phyloP scores from a whole-genome alignment of 2,888 invertebrate genomes.

The Eupithecia subumbrata region DNA sequence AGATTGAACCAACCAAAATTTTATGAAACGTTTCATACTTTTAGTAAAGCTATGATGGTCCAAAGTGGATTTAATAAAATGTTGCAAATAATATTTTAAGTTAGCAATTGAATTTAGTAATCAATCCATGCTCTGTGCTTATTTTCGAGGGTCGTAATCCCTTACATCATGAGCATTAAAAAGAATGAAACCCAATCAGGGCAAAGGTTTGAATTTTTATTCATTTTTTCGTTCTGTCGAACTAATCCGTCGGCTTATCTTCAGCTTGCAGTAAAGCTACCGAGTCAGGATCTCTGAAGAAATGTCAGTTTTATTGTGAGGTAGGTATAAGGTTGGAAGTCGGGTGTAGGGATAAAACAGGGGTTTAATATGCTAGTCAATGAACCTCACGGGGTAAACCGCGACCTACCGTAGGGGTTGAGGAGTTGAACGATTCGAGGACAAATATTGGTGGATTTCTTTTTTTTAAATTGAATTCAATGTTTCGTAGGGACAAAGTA shows the following conservation, averaged over 20 bases:
- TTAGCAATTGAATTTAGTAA: constrained; percentile 16
- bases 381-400: constrained; percentile 72
- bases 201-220: constrained; percentile 66
- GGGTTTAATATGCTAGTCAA: constrained; percentile 67
- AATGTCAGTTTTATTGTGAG: constrained; percentile 44
- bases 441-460: constrained; percentile 23
- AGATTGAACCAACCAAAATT: neutral
- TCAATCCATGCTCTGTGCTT: constrained; percentile 21
- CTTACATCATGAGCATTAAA: constrained; percentile 48
- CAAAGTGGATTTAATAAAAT: neutral
- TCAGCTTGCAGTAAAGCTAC: constrained; percentile 69
- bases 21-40: neutral
- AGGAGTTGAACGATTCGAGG: constrained; percentile 51
- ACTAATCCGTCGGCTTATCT: constrained; percentile 80
- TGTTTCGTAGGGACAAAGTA: neutral
- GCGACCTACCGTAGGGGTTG: constrained; percentile 77
- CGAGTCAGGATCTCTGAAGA: constrained; percentile 38
- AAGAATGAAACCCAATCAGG: constrained; percentile 66
- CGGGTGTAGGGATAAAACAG: constrained; percentile 44
- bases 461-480: constrained; percentile 3
- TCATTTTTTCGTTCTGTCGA: constrained; percentile 69
- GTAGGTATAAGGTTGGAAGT: constrained; percentile 47
- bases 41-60: neutral
- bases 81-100: neutral
- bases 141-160: constrained; percentile 32